phyloP scores from a whole-genome alignment of 2,797 vertebrate species.

The Poecilia velifera region DNA sequence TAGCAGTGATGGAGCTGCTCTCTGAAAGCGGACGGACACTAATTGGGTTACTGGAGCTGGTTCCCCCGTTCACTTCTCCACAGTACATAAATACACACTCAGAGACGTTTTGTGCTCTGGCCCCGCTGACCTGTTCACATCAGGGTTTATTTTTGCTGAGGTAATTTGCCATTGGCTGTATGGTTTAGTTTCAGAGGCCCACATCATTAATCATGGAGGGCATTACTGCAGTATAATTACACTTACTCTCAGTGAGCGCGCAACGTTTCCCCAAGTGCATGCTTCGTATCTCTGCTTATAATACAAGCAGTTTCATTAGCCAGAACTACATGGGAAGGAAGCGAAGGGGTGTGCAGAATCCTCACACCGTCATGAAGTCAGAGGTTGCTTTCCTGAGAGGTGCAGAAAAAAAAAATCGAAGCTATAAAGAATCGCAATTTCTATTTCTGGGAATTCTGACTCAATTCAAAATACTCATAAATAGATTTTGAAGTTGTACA shows the following conservation, averaged over 20 bases:
- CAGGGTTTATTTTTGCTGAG: slow-evolving; percentile 79
- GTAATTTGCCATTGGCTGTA: slow-evolving; percentile 76
- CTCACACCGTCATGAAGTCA: background rate
- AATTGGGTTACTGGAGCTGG: slow-evolving; percentile 77
- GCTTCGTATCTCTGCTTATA: slow-evolving; percentile 42
- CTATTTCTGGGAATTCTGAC: too few relatives aligned
- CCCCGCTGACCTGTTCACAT: slow-evolving; percentile 76
- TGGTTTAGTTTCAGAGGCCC: slow-evolving; percentile 77
- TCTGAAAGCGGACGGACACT: slow-evolving; percentile 53
- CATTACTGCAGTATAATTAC: slow-evolving; percentile 79
- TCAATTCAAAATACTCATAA: too few relatives aligned
- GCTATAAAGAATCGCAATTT: too few relatives aligned
- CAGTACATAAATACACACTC: slow-evolving; percentile 71
- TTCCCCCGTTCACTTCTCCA: slow-evolving; percentile 59
- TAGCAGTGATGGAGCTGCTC: slow-evolving; percentile 37
- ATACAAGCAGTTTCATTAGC: slow-evolving; percentile 28
- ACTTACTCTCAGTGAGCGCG: slow-evolving; percentile 70
- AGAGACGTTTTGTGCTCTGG: slow-evolving; percentile 69
- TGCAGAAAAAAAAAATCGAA: too few relatives aligned
- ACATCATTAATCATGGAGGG: slow-evolving; percentile 80
- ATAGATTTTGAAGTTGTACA: too few relatives aligned
- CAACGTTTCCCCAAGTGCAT: slow-evolving; percentile 54
- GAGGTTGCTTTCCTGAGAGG: background rate
- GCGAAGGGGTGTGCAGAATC: slow-evolving; percentile 3
- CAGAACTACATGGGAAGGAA: slow-evolving; percentile 27